A percentile compares a stretch with the other conserved stretches of the same genome.
Evolutionary conservation across 2,888 invertebrate species (phyloP).

Genomic region (Sinopyrophorus schimmeli): DNA sequence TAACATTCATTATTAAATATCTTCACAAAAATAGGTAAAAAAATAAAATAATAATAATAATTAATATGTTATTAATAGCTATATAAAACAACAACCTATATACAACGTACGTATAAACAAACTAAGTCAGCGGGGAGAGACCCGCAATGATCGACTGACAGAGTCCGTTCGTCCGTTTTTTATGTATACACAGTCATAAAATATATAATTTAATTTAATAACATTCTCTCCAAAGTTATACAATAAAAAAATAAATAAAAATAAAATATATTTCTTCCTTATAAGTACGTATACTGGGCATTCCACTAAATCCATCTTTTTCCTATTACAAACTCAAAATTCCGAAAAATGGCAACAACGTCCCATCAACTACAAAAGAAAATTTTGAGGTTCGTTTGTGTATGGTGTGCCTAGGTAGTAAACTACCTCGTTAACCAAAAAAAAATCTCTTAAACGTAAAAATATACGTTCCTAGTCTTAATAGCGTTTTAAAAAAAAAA

Average conservation of each 20-base stretch:
- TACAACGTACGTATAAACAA: constrained; percentile 55
- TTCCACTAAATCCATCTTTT: too few species aligned
- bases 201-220: constrained; percentile 50
- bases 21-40: constrained; percentile 59
- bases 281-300: constrained; percentile 24
- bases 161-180: constrained; percentile 36
- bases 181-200: constrained; percentile 32
- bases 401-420: too few species aligned
- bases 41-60: constrained; percentile 58
- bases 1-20: constrained; percentile 58
- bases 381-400: too few species aligned
- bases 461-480: neutral
- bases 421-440: too few species aligned
- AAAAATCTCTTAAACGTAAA: too few species aligned
- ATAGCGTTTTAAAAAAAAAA: too few species aligned
- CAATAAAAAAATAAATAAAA: constrained; percentile 57
- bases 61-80: constrained; percentile 56
- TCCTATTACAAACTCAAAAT: too few species aligned
- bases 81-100: constrained; percentile 58
- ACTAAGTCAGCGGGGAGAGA: constrained; percentile 47
- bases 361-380: too few species aligned
- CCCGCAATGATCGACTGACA: constrained; percentile 41
- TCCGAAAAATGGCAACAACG: too few species aligned
- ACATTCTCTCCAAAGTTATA: constrained; percentile 53
- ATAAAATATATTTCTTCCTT: constrained; percentile 43